Evolutionary conservation across 2,797 vertebrate species (phyloP).

Genomic region (Eulemur coronatus): DNA sequence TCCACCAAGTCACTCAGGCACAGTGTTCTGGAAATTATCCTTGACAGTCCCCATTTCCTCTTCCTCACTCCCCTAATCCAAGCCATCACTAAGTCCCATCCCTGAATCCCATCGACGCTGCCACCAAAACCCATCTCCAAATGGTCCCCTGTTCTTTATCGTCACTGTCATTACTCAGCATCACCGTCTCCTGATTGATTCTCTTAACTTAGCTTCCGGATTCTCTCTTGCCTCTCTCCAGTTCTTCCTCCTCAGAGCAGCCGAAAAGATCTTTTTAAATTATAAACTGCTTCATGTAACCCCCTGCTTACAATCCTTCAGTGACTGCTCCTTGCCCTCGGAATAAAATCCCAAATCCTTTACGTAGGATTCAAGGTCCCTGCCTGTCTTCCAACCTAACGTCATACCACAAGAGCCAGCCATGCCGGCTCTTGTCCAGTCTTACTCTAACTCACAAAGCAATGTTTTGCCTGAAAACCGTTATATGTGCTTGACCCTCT

Average conservation of each 20-base stretch:
- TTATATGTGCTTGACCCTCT: background rate
- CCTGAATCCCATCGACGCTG: background rate
- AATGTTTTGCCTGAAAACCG: background rate
- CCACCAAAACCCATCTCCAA: background rate
- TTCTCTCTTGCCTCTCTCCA: background rate
- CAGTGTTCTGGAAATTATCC: background rate
- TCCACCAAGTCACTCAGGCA: background rate
- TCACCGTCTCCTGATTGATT: background rate
- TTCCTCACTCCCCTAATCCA: background rate
- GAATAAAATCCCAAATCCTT: constrained; percentile 35
- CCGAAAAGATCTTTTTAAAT: background rate
- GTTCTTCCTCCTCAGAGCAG: background rate
- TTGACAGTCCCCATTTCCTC: background rate
- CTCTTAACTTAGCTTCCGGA: background rate
- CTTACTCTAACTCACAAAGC: background rate
- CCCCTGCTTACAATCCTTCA: background rate
- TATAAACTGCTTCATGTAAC: background rate
- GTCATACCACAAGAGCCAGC: background rate
- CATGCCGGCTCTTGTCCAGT: background rate
- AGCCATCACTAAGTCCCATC: background rate
- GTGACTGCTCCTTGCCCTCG: background rate
- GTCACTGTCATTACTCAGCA: background rate
- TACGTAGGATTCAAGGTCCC: background rate
- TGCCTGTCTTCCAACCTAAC: background rate
- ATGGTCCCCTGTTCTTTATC: background rate